These are phyloP conservation scores for Leptodactylus fuscus DNA, from an alignment of 2,113 vertebrate species.

Conservation along the genomic window DNA sequence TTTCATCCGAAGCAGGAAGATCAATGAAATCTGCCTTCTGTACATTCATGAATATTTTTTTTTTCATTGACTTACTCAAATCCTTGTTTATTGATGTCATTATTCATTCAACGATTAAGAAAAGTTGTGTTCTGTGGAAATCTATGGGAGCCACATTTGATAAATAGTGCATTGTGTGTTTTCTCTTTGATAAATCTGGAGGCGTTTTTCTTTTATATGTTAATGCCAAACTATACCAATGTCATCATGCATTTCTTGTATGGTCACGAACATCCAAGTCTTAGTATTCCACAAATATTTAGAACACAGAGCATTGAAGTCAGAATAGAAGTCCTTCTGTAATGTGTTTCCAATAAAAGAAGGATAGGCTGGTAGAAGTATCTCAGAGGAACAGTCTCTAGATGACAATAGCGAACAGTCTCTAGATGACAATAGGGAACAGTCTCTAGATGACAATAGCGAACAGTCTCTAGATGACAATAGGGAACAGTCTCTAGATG, in stretches of 20 bases:
- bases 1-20: neutral
- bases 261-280: constrained; percentile 12
- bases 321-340: neutral
- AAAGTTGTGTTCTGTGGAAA: neutral
- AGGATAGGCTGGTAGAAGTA: neutral
- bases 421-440: too few relatives aligned
- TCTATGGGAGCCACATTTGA: neutral
- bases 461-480: too few relatives aligned
- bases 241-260: constrained; percentile 47
- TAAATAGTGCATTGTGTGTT: constrained; percentile 37
- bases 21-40: neutral
- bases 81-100: constrained; percentile 7
- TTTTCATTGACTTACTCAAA: too few relatives aligned
- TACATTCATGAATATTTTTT: neutral
- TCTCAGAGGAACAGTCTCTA: neutral
- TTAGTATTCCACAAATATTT: constrained; percentile 33
- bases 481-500: too few relatives aligned
- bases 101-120: neutral
- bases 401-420: too few relatives aligned
- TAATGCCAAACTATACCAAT: constrained; percentile 46
- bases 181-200: constrained; percentile 34
- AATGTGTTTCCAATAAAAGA: neutral
- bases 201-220: constrained; percentile 22
- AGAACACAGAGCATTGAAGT: neutral
- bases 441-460: too few relatives aligned